Percentiles rank a stretch among this genome's conserved stretches.
Conservation (phyloP, 2,797 vertebrate genomes). For the Salmo trutta region DNA sequence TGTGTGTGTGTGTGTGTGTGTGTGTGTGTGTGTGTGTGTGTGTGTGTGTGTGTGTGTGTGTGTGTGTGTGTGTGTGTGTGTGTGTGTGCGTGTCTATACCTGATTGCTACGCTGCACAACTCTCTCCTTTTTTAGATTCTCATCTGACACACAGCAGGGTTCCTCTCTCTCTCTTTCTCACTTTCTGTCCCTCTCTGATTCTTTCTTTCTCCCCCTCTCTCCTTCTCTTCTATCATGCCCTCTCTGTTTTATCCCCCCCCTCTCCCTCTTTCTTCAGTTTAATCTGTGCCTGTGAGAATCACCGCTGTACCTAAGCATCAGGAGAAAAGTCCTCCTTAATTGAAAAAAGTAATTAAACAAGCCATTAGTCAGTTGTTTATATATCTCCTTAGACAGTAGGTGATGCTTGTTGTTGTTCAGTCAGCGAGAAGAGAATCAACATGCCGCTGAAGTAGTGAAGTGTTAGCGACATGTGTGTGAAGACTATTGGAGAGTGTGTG, state of each 20-base stretch:
- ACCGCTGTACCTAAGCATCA: background rate
- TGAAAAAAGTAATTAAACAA: conserved; percentile 8
- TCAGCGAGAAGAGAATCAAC: background rate
- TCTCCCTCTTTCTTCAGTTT: conserved; percentile 9
- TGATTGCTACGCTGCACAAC: conserved; percentile 7
- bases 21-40: background rate
- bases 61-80: conserved; percentile 3
- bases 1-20: too few species aligned
- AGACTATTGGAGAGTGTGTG: too few species aligned
- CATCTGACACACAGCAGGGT: background rate
- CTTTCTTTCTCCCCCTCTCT: conserved; percentile 2
- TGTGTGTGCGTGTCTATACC: background rate
- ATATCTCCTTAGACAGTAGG: background rate
- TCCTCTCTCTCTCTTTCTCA: background rate
- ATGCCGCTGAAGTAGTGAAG: background rate
- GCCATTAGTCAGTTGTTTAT: background rate
- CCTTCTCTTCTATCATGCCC: background rate
- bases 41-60: conserved; percentile 7
- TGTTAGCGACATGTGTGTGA: background rate
- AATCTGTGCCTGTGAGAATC: background rate
- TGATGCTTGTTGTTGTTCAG: background rate
- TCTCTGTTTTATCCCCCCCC: conserved; percentile 5
- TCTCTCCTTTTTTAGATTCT: conserved; percentile 6
- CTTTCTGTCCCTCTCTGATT: background rate
- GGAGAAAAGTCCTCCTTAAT: background rate